phyloP scores from a whole-genome alignment of 1,140 invertebrate genomes.

The Mactra quadrangularis region DNA sequence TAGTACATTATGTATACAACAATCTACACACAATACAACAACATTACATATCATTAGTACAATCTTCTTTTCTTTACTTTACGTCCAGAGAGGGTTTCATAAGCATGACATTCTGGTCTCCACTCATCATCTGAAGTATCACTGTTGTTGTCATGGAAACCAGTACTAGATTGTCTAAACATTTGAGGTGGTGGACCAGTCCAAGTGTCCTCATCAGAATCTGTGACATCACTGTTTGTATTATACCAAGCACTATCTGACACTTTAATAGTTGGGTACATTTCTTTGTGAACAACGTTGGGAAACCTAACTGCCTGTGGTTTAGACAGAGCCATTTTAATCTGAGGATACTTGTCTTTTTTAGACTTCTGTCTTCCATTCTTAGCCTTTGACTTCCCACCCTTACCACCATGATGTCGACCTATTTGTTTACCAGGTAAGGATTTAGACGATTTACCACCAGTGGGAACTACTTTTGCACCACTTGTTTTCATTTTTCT shows the following conservation, averaged over 20 bases:
- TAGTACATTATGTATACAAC: too few relatives aligned
- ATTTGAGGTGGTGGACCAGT: conserved; percentile 43
- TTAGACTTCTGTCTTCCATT: not conserved
- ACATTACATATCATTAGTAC: too few relatives aligned
- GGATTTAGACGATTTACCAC: not conserved
- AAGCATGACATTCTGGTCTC: not conserved
- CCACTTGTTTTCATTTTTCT: conserved; percentile 2
- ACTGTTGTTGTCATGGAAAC: conserved; percentile 11
- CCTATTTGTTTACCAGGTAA: conserved; percentile 10
- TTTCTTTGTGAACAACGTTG: not conserved
- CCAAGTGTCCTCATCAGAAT: conserved; percentile 16
- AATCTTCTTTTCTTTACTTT: conserved; percentile 36
- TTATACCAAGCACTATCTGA: conserved; percentile 48
- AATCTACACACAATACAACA: too few relatives aligned
- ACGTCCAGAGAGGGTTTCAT: conserved; percentile 44
- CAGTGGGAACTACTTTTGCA: not conserved
- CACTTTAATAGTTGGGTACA: not conserved
- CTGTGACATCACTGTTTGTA: not conserved
- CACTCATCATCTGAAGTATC: conserved; percentile 26
- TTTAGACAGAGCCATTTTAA: conserved; percentile 57
- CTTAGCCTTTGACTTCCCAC: conserved; percentile 39
- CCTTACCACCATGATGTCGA: not conserved
- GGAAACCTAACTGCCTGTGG: not conserved
- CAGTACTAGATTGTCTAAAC: conserved; percentile 20
- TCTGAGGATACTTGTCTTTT: conserved; percentile 58